phyloP scores from a whole-genome alignment of 2,113 vertebrate genomes.

The Cardinalis cardinalis region DNA sequence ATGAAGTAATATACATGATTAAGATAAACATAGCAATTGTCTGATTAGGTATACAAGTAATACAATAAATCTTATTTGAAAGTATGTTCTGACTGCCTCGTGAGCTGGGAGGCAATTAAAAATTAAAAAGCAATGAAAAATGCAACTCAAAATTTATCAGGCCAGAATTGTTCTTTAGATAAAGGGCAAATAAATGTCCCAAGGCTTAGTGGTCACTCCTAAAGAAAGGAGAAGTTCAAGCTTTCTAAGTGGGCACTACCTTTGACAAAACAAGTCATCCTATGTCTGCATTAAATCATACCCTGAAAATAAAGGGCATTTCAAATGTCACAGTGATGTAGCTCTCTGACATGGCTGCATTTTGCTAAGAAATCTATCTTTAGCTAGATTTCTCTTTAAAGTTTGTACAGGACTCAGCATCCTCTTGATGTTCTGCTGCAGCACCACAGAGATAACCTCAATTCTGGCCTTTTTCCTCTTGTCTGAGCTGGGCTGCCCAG shows the following conservation, averaged over 20 bases:
- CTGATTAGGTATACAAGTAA: neutral
- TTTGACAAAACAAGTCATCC: constrained; percentile 1
- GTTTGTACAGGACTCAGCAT: neutral
- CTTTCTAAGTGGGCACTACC: neutral
- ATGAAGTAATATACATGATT: neutral
- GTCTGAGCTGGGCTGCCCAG: neutral
- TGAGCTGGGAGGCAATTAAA: neutral
- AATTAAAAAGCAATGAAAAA: neutral
- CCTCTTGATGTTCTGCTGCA: neutral
- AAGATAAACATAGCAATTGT: neutral
- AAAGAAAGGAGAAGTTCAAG: neutral
- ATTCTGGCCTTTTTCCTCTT: neutral
- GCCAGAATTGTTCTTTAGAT: neutral
- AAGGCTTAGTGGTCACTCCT: neutral
- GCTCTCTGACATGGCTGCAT: neutral
- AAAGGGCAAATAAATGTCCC: neutral
- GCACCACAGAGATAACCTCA: neutral
- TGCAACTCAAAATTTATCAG: neutral
- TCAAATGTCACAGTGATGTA: constrained; percentile 17
- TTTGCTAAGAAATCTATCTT: neutral
- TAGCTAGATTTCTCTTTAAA: neutral
- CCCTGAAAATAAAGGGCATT: constrained; percentile 38
- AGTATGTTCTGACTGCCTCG: neutral
- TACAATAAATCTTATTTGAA: neutral
- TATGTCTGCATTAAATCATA: constrained; percentile 1